Conservation (phyloP, 1,140 invertebrate species). For the Cyrtorhinus lividipennis region DNA sequence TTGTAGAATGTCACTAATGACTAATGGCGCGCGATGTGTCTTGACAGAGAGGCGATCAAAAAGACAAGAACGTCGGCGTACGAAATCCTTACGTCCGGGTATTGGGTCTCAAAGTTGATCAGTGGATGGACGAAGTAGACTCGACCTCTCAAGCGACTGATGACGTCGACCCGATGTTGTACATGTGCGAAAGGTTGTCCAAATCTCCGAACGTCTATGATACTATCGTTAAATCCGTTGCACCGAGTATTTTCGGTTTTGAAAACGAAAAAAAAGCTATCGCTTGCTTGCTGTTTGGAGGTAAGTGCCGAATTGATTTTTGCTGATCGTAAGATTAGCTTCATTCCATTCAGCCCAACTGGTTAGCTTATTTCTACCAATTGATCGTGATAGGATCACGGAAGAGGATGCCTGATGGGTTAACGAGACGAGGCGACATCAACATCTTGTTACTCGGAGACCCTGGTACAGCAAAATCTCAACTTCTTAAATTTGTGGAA, state of each 20-base stretch:
- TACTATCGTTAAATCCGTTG: conserved; percentile 76
- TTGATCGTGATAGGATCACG: conserved; percentile 40
- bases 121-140: conserved; percentile 23
- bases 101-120: conserved; percentile 77
- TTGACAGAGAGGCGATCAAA: conserved; percentile 44
- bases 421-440: conserved; percentile 90
- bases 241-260: conserved; percentile 93
- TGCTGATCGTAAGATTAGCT: neutral
- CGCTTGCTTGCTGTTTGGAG: conserved; percentile 89
- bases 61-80: conserved; percentile 50
- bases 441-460: conserved; percentile 93
- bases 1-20: too few species aligned
- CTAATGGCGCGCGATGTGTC: too few species aligned
- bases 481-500: conserved; percentile 95
- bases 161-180: conserved; percentile 27
- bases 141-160: conserved; percentile 51
- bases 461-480: conserved; percentile 97
- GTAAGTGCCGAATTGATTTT: conserved; percentile 30
- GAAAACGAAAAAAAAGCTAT: conserved; percentile 96
- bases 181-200: conserved; percentile 67
- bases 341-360: neutral
- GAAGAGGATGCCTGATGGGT: conserved; percentile 85
- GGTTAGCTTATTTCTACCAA: neutral
- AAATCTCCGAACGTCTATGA: conserved; percentile 78
- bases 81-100: conserved; percentile 87